Conservation (phyloP, 2,797 vertebrate species). For the Taenioides sp. region DNA sequence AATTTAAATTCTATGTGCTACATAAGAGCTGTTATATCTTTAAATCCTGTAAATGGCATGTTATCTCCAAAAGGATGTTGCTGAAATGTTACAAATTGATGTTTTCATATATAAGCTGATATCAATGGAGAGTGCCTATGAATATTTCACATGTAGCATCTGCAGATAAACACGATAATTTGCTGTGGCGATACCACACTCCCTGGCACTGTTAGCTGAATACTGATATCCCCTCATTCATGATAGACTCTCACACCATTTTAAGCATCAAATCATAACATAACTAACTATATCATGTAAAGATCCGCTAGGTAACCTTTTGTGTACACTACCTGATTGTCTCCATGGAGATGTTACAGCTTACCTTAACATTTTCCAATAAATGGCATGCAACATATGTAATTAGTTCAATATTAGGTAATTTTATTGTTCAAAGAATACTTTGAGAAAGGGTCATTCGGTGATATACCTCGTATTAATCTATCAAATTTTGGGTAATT, state of each 20-base stretch:
- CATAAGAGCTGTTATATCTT: background rate
- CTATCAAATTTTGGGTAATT: too few species aligned
- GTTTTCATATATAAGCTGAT: constrained; percentile 2
- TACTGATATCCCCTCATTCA: background rate
- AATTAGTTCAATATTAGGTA: too few species aligned
- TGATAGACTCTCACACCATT: background rate
- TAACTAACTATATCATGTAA: constrained; percentile 22
- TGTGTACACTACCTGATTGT: too few species aligned
- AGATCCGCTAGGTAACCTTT: too few species aligned
- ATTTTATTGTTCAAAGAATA: too few species aligned
- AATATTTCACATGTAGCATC: background rate
- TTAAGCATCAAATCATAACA: background rate
- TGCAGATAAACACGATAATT: constrained; percentile 11
- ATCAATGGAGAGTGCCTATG: background rate
- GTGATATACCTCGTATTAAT: too few species aligned
- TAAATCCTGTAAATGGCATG: background rate
- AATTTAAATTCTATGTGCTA: background rate
- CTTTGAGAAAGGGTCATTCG: too few species aligned
- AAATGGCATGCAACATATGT: too few species aligned
- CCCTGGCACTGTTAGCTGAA: background rate
- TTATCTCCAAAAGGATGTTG: constrained; percentile 3
- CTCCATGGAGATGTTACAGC: too few species aligned
- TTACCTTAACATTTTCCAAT: too few species aligned
- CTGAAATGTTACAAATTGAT: constrained; percentile 2
- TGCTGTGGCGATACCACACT: background rate